Conservation (phyloP, 1,140 invertebrate species). For the Elymnias hypermnestra region DNA sequence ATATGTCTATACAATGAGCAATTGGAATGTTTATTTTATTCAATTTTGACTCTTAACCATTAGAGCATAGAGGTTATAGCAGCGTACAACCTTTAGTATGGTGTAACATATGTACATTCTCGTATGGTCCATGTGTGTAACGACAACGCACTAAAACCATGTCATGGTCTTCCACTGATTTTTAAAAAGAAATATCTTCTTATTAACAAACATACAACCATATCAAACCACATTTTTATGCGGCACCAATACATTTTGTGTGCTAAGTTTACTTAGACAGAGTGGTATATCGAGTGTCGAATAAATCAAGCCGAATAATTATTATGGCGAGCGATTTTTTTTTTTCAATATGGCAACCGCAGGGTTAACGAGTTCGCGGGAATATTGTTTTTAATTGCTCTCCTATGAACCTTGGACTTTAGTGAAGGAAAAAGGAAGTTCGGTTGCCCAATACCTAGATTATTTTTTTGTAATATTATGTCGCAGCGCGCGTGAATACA, state of each 20-base stretch:
- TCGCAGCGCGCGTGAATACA: not conserved
- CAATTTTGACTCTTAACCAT: slow-evolving; percentile 1
- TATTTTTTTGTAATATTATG: slow-evolving; percentile 15
- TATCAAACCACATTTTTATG: slow-evolving; percentile 21
- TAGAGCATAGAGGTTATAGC: slow-evolving; percentile 11
- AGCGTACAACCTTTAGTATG: not conserved
- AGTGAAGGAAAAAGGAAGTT: slow-evolving; percentile 27
- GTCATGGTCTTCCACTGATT: slow-evolving; percentile 45
- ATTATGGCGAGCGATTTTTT: slow-evolving; percentile 23
- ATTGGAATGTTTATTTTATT: slow-evolving; percentile 1
- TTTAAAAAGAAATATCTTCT: slow-evolving; percentile 41
- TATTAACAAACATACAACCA: slow-evolving; percentile 22
- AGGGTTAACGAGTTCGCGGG: slow-evolving; percentile 30
- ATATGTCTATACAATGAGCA: slow-evolving; percentile 22
- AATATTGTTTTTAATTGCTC: slow-evolving; percentile 30
- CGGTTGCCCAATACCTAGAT: slow-evolving; percentile 13
- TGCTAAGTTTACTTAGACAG: slow-evolving; percentile 20
- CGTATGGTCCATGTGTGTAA: slow-evolving; percentile 25
- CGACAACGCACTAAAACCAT: slow-evolving; percentile 38
- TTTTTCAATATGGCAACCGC: slow-evolving; percentile 22
- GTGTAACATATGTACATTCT: slow-evolving; percentile 12
- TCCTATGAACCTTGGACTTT: slow-evolving; percentile 22
- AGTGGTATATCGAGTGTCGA: slow-evolving; percentile 22
- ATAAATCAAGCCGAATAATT: slow-evolving; percentile 31
- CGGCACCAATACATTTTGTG: slow-evolving; percentile 6